Evolutionary conservation across 2,113 vertebrate genomes (phyloP).

Genomic region (Phasianus colchicus): DNA sequence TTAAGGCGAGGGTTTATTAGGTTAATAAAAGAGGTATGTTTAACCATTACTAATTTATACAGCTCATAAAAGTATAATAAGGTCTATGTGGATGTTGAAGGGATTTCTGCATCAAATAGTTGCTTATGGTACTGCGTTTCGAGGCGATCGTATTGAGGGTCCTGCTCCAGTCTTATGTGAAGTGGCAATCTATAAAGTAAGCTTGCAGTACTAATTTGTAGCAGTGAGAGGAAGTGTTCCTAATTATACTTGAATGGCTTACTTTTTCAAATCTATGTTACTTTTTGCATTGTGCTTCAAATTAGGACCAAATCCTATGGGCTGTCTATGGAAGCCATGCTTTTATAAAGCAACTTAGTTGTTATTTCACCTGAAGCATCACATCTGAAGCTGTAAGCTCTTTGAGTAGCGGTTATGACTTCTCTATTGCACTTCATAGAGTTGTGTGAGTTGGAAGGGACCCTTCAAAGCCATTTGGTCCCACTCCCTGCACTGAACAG

Average conservation of each 20-base stretch:
- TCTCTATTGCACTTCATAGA: not conserved
- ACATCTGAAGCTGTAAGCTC: not conserved
- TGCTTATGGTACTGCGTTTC: not conserved
- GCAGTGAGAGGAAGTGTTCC: not conserved
- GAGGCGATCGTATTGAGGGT: not conserved
- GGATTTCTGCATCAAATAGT: not conserved
- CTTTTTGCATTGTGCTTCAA: not conserved
- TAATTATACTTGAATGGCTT: not conserved
- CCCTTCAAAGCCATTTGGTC: too few species aligned
- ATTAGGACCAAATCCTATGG: not conserved
- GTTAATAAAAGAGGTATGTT: slow-evolving; percentile 26
- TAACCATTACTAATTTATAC: slow-evolving; percentile 42
- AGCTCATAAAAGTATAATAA: slow-evolving; percentile 43
- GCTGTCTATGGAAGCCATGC: not conserved
- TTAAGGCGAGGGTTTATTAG: slow-evolving; percentile 14
- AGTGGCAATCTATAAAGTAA: not conserved
- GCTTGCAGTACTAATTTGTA: not conserved
- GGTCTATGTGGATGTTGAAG: not conserved
- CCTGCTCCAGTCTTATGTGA: not conserved
- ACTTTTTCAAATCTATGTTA: not conserved
- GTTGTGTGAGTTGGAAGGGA: too few species aligned
- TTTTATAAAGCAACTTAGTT: not conserved
- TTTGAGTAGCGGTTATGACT: not conserved
- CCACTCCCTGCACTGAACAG: too few species aligned
- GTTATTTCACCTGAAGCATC: rapidly evolving